Conservation (phyloP, 2,113 vertebrate species). For the Pseudopodoces humilis region DNA sequence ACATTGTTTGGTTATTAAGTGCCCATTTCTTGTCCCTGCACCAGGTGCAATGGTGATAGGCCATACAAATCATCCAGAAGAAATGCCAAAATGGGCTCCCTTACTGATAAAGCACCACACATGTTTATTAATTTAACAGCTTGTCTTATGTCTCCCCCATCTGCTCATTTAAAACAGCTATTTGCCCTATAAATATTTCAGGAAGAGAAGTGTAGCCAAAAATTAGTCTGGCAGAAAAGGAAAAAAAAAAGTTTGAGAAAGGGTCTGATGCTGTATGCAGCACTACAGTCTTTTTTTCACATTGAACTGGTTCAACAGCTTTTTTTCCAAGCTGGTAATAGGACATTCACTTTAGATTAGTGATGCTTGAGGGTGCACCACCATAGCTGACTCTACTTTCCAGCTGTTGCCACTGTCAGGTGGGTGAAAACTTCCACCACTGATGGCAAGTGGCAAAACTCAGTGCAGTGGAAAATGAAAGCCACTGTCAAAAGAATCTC, state of each 20-base stretch:
- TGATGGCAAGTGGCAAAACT: constrained; percentile 29
- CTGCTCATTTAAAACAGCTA: constrained; percentile 78
- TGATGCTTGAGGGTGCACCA: not conserved
- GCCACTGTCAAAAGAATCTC: constrained; percentile 34
- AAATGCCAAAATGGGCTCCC: constrained; percentile 75
- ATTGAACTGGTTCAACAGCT: not conserved
- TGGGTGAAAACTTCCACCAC: constrained; percentile 31
- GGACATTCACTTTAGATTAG: constrained; percentile 63
- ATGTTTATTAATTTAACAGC: constrained; percentile 79
- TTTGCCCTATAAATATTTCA: constrained; percentile 73
- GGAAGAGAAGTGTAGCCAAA: constrained; percentile 62
- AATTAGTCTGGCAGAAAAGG: constrained; percentile 36
- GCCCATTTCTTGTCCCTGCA: constrained; percentile 80
- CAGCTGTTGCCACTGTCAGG: constrained; percentile 50
- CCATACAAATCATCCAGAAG: constrained; percentile 78
- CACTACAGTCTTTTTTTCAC: not conserved
- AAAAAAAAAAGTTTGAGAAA: not conserved
- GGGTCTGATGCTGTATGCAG: not conserved
- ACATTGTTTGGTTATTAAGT: constrained; percentile 90
- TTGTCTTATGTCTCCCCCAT: constrained; percentile 79
- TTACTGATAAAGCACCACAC: constrained; percentile 74
- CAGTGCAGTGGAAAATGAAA: constrained; percentile 44
- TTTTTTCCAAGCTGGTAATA: not conserved
- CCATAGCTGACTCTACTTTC: not conserved
- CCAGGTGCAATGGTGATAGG: constrained; percentile 83